Conservation (phyloP, 2,888 invertebrate genomes). For the Harpalus rubripes region DNA sequence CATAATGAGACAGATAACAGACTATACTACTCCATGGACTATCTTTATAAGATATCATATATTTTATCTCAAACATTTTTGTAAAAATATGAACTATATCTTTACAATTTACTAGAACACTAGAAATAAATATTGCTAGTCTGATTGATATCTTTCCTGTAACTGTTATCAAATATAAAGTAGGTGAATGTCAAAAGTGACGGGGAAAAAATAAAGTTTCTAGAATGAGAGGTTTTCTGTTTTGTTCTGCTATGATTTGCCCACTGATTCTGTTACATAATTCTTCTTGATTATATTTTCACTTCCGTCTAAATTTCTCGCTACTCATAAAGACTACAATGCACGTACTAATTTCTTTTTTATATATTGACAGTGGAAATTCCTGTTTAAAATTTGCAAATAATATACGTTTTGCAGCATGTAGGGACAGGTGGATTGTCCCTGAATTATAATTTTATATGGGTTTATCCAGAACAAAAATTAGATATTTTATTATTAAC, state of each 20-base stretch:
- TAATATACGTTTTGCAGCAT: background rate
- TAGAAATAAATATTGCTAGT: background rate
- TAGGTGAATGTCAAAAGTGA: background rate
- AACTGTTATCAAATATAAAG: background rate
- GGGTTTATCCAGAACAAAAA: too few species aligned
- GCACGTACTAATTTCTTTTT: background rate
- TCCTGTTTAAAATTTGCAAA: background rate
- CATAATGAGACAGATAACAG: too few species aligned
- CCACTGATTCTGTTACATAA: background rate
- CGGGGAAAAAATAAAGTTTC: background rate
- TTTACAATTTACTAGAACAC: too few species aligned
- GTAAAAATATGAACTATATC: too few species aligned
- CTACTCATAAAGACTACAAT: background rate
- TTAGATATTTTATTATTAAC: too few species aligned
- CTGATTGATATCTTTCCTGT: background rate
- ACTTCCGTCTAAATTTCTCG: background rate
- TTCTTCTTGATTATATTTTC: background rate
- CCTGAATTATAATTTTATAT: too few species aligned
- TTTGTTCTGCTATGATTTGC: background rate
- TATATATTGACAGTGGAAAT: background rate
- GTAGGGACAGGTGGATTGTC: background rate
- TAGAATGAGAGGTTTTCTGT: background rate
- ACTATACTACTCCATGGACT: too few species aligned
- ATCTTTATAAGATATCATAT: too few species aligned
- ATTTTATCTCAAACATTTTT: too few species aligned